These are phyloP conservation scores for Hyphantria cunea DNA, from an alignment of 1,140 invertebrate species.

Conservation along the genomic window DNA sequence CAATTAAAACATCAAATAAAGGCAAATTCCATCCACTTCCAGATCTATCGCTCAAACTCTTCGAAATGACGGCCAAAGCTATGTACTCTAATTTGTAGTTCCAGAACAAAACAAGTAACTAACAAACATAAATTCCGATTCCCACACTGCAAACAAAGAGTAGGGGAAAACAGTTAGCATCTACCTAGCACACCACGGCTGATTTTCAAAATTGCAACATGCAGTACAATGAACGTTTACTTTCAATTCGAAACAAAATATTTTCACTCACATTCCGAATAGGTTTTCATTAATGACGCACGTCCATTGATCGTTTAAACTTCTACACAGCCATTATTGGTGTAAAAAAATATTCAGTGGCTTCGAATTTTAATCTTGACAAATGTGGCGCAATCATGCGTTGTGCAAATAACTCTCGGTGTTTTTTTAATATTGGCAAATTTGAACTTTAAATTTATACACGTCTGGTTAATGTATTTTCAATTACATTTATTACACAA, in stretches of 20 bases:
- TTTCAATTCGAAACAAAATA: constrained; percentile 4
- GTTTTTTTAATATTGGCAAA: not conserved
- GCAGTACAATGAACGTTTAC: not conserved
- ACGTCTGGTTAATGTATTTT: too few species aligned
- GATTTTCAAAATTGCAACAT: constrained; percentile 21
- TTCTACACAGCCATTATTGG: not conserved
- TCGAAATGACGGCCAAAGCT: too few species aligned
- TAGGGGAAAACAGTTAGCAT: constrained; percentile 10
- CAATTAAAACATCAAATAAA: too few species aligned
- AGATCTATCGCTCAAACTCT: too few species aligned
- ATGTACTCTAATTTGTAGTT: too few species aligned
- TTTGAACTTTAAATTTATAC: not conserved
- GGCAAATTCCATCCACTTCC: too few species aligned
- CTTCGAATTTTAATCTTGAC: not conserved
- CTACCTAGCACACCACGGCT: constrained; percentile 9
- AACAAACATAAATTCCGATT: not conserved
- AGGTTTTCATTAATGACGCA: not conserved
- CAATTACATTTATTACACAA: too few species aligned
- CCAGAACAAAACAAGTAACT: not conserved
- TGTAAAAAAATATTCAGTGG: not conserved
- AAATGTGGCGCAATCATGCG: not conserved
- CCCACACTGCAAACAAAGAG: not conserved
- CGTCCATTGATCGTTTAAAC: not conserved
- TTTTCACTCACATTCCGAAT: not conserved
- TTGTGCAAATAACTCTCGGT: not conserved